phyloP scores from a whole-genome alignment of 2,888 invertebrate genomes.

The Incurvaria masculella region DNA sequence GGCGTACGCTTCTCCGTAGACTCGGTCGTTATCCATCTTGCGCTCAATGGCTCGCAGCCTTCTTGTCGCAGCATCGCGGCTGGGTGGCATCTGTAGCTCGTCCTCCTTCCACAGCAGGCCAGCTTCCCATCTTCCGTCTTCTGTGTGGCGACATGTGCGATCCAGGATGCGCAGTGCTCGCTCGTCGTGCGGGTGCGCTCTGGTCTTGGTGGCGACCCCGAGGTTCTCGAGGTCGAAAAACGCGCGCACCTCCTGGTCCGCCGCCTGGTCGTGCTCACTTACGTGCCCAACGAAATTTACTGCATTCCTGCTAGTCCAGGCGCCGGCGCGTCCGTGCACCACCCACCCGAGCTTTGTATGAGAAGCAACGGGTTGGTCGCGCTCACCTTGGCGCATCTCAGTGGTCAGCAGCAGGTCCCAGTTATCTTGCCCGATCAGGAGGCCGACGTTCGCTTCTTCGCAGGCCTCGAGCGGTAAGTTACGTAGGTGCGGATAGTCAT shows the following conservation, averaged over 20 bases:
- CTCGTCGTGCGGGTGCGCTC: background rate
- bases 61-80: background rate
- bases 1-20: background rate
- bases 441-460: background rate
- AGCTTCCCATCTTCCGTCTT: background rate
- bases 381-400: too few species aligned
- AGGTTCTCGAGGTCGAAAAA: background rate
- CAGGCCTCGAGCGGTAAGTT: background rate
- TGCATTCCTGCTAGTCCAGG: too few species aligned
- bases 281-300: too few species aligned
- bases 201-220: background rate
- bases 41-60: background rate
- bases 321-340: too few species aligned
- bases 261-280: too few species aligned
- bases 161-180: background rate
- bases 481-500: background rate
- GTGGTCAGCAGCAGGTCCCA: background rate
- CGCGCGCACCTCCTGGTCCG: background rate
- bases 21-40: background rate
- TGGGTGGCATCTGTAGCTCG: background rate
- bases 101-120: background rate
- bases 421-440: background rate
- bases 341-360: too few species aligned
- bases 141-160: background rate
- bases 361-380: too few species aligned